Conservation (phyloP, 2,113 vertebrate species). For the Gallinago paraguaiae region DNA sequence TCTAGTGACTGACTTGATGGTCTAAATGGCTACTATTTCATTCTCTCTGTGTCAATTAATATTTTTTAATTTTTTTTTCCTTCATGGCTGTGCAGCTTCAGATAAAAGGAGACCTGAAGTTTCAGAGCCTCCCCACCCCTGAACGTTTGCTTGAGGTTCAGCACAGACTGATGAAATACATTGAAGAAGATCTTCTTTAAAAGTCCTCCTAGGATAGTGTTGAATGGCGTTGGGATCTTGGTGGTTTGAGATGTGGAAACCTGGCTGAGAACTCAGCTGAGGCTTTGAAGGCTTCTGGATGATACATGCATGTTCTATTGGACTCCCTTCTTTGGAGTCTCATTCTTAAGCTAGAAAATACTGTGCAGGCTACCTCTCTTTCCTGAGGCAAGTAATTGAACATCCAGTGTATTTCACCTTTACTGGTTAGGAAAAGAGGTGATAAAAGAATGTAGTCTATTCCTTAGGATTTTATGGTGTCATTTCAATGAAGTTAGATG, state of each 20-base stretch:
- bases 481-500: conserved; percentile 36
- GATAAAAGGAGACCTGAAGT: neutral
- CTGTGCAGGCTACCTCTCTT: neutral
- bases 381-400: neutral
- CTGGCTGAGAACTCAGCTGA: neutral
- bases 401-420: conserved; percentile 1
- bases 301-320: neutral
- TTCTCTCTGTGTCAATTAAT: neutral
- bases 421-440: neutral
- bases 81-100: neutral
- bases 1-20: neutral
- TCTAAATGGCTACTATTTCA: neutral
- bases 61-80: neutral
- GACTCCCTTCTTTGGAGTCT: neutral
- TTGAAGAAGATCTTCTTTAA: neutral
- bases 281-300: neutral
- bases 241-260: neutral
- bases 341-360: neutral
- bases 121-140: neutral
- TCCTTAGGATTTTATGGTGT: conserved; percentile 23
- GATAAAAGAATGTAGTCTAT: conserved; percentile 31
- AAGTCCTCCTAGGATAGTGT: neutral
- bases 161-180: neutral
- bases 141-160: neutral
- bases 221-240: neutral